These are phyloP conservation scores for Myiozetetes cayanensis DNA, from an alignment of 2,113 vertebrate genomes.

Conservation along the genomic window DNA sequence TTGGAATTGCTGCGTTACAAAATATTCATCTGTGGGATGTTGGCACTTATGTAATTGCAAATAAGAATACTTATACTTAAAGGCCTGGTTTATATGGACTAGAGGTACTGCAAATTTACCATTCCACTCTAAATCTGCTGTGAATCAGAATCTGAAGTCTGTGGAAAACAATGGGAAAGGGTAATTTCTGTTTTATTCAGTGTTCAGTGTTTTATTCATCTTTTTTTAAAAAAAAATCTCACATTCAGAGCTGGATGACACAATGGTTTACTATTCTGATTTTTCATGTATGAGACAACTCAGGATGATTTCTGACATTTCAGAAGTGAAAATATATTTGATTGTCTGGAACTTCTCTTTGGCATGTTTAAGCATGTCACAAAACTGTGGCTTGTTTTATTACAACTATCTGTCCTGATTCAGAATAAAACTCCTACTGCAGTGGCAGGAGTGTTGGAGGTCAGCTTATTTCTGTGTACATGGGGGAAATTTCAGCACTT, in stretches of 20 bases:
- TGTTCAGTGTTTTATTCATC: neutral
- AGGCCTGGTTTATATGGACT: neutral
- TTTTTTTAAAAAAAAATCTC: neutral
- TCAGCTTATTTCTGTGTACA: neutral
- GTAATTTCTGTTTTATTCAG: neutral
- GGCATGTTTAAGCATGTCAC: neutral
- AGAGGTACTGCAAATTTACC: neutral
- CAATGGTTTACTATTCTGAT: neutral
- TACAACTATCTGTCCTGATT: neutral
- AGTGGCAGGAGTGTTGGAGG: neutral
- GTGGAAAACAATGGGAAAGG: neutral
- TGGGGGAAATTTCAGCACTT: neutral
- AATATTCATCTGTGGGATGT: neutral
- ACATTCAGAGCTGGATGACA: neutral
- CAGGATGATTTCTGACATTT: neutral
- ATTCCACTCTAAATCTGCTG: neutral
- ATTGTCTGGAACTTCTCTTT: neutral
- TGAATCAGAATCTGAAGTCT: neutral
- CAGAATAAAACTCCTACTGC: neutral
- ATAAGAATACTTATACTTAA: neutral
- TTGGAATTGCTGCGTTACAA: neutral
- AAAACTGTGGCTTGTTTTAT: neutral
- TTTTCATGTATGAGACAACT: neutral
- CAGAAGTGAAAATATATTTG: neutral
- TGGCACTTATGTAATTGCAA: neutral